Percentiles rank a stretch among this genome's conserved stretches.
These are phyloP conservation scores for Jaculus jaculus DNA, from an alignment of 2,113 vertebrate species.

Conservation along the genomic window DNA sequence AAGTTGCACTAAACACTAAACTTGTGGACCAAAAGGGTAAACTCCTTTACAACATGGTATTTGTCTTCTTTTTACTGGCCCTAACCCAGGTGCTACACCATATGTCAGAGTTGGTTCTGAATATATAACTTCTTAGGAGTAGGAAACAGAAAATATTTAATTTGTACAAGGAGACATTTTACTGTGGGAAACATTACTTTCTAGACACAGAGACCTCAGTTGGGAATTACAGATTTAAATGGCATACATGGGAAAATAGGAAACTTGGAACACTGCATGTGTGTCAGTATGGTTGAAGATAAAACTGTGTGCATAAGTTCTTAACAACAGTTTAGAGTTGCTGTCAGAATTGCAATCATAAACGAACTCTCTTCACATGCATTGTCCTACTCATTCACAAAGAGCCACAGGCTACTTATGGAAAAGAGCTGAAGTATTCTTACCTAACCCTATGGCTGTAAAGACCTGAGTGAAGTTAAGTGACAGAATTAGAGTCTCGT, in stretches of 20 bases:
- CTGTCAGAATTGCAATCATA: slow-evolving; percentile 50
- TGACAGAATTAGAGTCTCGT: neutral
- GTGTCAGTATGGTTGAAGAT: slow-evolving; percentile 29
- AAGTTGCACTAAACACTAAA: neutral
- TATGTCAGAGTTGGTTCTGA: slow-evolving; percentile 65
- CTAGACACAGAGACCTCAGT: slow-evolving; percentile 57
- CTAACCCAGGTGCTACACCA: slow-evolving; percentile 39
- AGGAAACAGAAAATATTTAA: slow-evolving; percentile 69
- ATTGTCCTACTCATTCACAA: slow-evolving; percentile 16
- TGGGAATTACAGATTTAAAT: slow-evolving; percentile 75
- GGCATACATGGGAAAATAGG: slow-evolving; percentile 66
- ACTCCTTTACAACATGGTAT: slow-evolving; percentile 39
- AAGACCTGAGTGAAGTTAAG: slow-evolving; percentile 10
- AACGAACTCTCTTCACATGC: slow-evolving; percentile 50
- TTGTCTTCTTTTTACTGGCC: slow-evolving; percentile 52
- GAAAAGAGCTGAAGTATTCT: slow-evolving; percentile 40
- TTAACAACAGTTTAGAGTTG: slow-evolving; percentile 44
- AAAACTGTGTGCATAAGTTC: slow-evolving; percentile 33
- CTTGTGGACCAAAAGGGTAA: slow-evolving; percentile 10
- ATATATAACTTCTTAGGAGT: slow-evolving; percentile 61
- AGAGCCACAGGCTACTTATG: slow-evolving; percentile 15
- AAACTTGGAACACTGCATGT: slow-evolving; percentile 64
- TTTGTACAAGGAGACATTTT: slow-evolving; percentile 72
- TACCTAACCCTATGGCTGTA: neutral
- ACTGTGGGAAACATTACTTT: slow-evolving; percentile 68